Percentiles rank a stretch among this genome's conserved stretches.
Evolutionary conservation across 64 coral and sea anemone species (phyloP).

Genomic region (Montipora capricornis): DNA sequence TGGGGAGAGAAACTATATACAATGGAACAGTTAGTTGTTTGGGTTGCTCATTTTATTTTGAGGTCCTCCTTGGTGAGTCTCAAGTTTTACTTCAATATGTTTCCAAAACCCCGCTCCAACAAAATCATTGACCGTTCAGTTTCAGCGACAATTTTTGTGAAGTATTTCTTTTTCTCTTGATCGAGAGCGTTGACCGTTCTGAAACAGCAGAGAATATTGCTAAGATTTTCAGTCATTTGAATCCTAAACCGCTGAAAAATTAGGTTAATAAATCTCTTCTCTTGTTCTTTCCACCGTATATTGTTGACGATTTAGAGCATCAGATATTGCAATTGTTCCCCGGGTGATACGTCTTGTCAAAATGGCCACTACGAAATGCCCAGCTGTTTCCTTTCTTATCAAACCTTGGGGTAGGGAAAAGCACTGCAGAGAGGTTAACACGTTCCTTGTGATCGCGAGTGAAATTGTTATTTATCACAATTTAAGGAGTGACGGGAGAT

Average conservation of each 20-base stretch:
- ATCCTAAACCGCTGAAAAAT: background rate
- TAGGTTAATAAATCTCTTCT: background rate
- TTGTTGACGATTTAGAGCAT: background rate
- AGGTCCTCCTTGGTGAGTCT: too few relatives aligned
- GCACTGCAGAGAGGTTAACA: background rate
- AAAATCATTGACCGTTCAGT: too few relatives aligned
- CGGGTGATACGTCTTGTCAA: background rate
- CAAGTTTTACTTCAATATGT: too few relatives aligned
- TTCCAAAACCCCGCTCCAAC: too few relatives aligned
- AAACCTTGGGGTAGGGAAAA: conserved; percentile 7
- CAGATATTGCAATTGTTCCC: background rate
- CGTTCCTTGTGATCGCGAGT: background rate
- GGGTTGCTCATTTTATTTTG: too few relatives aligned
- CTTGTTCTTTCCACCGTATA: background rate
- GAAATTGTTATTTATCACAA: background rate
- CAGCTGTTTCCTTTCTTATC: conserved; percentile 42
- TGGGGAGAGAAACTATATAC: too few relatives aligned
- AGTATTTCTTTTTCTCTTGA: too few relatives aligned
- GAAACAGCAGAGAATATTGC: too few relatives aligned
- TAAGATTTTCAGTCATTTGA: too few relatives aligned
- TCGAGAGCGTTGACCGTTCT: too few relatives aligned
- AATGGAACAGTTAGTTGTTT: too few relatives aligned
- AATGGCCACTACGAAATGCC: background rate
- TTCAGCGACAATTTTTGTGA: too few relatives aligned
- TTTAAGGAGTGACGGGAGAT: background rate